Evolutionary conservation across 2,113 vertebrate genomes (phyloP), one percentile per base, ranked within the genome.

Genomic region (Alligator mississippiensis): DNA sequence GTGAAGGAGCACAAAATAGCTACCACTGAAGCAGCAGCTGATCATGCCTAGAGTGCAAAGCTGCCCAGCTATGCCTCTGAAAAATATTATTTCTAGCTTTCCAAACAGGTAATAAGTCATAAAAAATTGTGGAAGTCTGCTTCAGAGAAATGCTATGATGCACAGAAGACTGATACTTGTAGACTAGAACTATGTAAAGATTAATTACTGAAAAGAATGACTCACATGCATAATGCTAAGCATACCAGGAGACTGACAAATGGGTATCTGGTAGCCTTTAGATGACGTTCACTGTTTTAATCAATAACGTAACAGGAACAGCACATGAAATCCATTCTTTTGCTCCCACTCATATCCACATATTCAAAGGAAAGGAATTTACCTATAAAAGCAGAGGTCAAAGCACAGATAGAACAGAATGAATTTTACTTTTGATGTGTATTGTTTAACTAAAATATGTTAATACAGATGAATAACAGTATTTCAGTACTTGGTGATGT

Each of bases 231-330:
- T 55, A 70, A 15, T 55, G n/a, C 47, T 94, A 88, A 92, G 90
- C 2, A 77, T 82, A 92, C 90, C 70, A 87, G 93, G 38, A 90
- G 88, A 47, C 47, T 47, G 47, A 47, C 47, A 47, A 47, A 47
- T 8, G 9, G 7, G 47, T 47, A 47, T 47, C 47, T 47, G 47
- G 47, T 47, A 47, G 47, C 47, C 47, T 47, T 47, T 47, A 47
- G 84, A 61, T 88, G 89, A 84, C 86, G 93, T 93, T 88, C 95
- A 94, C 75, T 79, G 85, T 47, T 47, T 90, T 96, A 87, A 83
- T 85, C 92, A 79, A 38, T 77, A 85, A 77, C 64, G 0, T 10
- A 93, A 58, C 92, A 95, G 92, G 93, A 95, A 89, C 70, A 92
- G 64, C 84, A 55, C 70, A 70, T 89, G 70, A n/a, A 70, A 16